Conservation (phyloP, 2,888 invertebrate species). For the Catocala sponsa region DNA sequence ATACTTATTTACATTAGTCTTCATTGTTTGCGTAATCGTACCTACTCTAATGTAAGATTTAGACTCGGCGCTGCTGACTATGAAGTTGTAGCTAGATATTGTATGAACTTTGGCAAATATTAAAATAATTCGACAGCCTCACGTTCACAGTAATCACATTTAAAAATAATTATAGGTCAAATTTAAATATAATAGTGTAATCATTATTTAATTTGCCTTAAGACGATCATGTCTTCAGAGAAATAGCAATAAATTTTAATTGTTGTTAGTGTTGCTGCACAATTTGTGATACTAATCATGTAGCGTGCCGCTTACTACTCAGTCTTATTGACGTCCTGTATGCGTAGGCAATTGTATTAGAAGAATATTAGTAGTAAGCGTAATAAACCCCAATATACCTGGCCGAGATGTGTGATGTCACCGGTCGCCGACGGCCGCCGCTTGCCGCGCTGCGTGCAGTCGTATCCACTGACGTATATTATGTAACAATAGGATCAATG, state of each 20-base stretch:
- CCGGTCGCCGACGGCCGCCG: constrained; percentile 20
- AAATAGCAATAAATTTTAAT: constrained; percentile 83
- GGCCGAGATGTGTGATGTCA: constrained; percentile 47
- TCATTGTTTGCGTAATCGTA: constrained; percentile 72
- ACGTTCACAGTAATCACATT: constrained; percentile 57
- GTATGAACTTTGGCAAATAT: constrained; percentile 53
- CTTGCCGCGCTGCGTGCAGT: constrained; percentile 15
- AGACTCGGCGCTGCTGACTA: constrained; percentile 61
- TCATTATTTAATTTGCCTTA: constrained; percentile 82
- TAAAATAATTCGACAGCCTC: constrained; percentile 62
- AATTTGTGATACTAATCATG: constrained; percentile 82
- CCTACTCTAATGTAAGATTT: constrained; percentile 68
- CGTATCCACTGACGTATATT: constrained; percentile 32
- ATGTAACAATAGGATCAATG: constrained; percentile 39
- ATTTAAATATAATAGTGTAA: constrained; percentile 58
- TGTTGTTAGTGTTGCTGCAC: constrained; percentile 80
- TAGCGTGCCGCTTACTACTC: constrained; percentile 82
- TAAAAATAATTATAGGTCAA: constrained; percentile 53
- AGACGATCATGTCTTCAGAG: constrained; percentile 75
- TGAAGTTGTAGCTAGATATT: constrained; percentile 60
- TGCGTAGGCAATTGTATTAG: constrained; percentile 85
- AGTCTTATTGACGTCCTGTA: constrained; percentile 83
- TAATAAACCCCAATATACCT: constrained; percentile 79
- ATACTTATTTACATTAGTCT: constrained; percentile 72
- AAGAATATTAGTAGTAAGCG: constrained; percentile 79